Evolutionary conservation across 2,113 vertebrate genomes (phyloP), one percentile per base, ranked within the genome.

Genomic region (Myiopsitta monachus): DNA sequence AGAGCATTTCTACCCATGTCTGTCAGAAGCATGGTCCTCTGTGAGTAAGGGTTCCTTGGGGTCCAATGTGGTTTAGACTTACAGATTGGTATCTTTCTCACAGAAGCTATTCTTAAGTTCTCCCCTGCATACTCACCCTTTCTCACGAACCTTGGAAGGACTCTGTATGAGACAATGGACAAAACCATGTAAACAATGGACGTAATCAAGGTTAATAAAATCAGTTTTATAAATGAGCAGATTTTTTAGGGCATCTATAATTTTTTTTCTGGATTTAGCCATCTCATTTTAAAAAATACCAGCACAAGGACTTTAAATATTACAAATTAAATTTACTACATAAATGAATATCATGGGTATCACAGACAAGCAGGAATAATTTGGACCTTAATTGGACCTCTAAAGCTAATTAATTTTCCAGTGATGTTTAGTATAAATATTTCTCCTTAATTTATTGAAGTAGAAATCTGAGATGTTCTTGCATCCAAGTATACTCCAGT

Each of bases 391-490:
- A 95, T 61, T 88, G 52, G 77, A 92, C 88, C 31, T 92, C 83
- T 74, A 64, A 92, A 83, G 14, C 52, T 84, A 95, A 96, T 96
- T 91, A 91, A 92, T 97, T 95, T 92, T 77, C 52, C 62, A 73
- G 22, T 79, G 86, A 49, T 70, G 10, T 88, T 92, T 88, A 30
- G 39, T 81, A 88, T 91, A 95, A 95, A 92, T 88, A 92, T 87
- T 90, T 76, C 17, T 88, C 55, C n/a, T 92, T 96, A 88, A 93
- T 92, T 96, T 88, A 82, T 66, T 59, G 61, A 73, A 66, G 12
- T 57, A 82, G 77, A 91, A 84, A 47, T 54, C 52, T 49, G 52
- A 89, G 49, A 41, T 76, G 27, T 85, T 91, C 13, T 1, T 87
- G 39, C 44, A 79, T 57, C 17, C 8, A 70, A 84, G 43, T 75